Base-by-base conservation (phyloP, 2,888 invertebrate genomes). In the Conomelus anceps region DNA sequence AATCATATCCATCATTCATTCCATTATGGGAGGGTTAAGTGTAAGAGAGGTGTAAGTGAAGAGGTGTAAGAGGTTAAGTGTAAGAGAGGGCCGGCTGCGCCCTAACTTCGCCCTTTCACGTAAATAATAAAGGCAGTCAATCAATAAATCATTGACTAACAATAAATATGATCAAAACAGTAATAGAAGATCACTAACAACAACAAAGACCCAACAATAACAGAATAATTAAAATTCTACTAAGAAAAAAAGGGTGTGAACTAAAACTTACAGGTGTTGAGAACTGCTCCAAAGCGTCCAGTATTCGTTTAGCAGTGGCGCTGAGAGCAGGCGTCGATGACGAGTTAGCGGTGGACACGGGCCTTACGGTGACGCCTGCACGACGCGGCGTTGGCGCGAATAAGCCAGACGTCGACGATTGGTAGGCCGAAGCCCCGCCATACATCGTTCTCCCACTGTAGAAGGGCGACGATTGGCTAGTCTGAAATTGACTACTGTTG, bases 241-340 rank as follows among this genome's bases (percentile, higher is more conserved):
- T 4, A 26, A 26, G 4, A 26, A 11, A 26, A 26, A 26, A 26
- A 7, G 26, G 11, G 26, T 63, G n/a, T n/a, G n/a, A n/a, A n/a
- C 3, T n/a, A 3, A 85, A 0, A 90, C 91, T 91, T 88, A 97
- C 93, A 0, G 98, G 97, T 0, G 97, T 96, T 0, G 97, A 96
- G 93, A 97, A 97, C 91, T 96, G 95, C 92, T 98, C 97, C 89
- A 98, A 94, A 6, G 97, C 95, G 92, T 97, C 96, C 92, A 98
- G 93, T 91, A 98, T 96, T 91, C 96, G 95, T 91, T 96, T 95
- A 0, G 98, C 96, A 4, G 98, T 96, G 91, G 95, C 95, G 92
- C 97, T 96, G 34, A 91, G 90, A 13, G 90, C 86, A n/a, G 86
- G 90, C 20, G 90, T 89, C 6, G 88, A 41, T 86, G 90, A 88